These are phyloP conservation scores for Drosophila neoperkinsi DNA, from an alignment of 2,888 invertebrate genomes.

Conservation along the genomic window DNA sequence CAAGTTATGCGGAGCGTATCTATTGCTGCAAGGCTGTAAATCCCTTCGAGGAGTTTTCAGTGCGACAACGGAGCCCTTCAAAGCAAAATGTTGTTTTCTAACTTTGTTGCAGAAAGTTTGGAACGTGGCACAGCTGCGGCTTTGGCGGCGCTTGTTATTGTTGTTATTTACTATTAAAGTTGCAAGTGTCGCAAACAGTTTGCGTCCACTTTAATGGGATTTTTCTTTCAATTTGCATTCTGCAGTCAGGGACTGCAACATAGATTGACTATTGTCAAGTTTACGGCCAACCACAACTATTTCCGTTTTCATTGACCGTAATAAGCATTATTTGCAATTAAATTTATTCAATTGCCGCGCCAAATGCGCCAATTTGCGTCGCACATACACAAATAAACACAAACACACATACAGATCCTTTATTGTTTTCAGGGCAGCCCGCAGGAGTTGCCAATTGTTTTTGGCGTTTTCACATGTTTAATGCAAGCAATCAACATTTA, in stretches of 20 bases:
- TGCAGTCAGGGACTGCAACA: conserved; percentile 30
- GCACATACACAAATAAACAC: conserved; percentile 15
- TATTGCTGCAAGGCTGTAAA: neutral
- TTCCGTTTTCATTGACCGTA: conserved; percentile 40
- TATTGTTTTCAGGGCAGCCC: conserved; percentile 48
- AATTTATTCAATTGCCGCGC: conserved; percentile 74
- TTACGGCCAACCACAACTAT: conserved; percentile 45
- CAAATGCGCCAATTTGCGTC: conserved; percentile 60
- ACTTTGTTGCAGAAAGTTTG: conserved; percentile 56
- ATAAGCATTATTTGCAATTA: conserved; percentile 71
- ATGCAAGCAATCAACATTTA: conserved; percentile 78
- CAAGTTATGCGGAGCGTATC: conserved; percentile 3
- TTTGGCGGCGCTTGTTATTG: conserved; percentile 64
- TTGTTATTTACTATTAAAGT: conserved; percentile 79
- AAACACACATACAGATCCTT: conserved; percentile 20
- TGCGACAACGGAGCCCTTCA: conserved; percentile 58
- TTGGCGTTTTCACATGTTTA: conserved; percentile 69
- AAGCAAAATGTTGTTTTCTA: conserved; percentile 69
- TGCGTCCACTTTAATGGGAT: conserved; percentile 49
- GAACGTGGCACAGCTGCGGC: conserved; percentile 53
- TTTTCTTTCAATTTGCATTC: conserved; percentile 57
- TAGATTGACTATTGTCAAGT: conserved; percentile 52
- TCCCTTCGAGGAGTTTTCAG: conserved; percentile 18
- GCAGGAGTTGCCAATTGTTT: conserved; percentile 45
- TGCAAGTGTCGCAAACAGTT: conserved; percentile 66